These are phyloP conservation scores for Criorhina ranunculi DNA, from an alignment of 2,888 invertebrate genomes.

Conservation along the genomic window DNA sequence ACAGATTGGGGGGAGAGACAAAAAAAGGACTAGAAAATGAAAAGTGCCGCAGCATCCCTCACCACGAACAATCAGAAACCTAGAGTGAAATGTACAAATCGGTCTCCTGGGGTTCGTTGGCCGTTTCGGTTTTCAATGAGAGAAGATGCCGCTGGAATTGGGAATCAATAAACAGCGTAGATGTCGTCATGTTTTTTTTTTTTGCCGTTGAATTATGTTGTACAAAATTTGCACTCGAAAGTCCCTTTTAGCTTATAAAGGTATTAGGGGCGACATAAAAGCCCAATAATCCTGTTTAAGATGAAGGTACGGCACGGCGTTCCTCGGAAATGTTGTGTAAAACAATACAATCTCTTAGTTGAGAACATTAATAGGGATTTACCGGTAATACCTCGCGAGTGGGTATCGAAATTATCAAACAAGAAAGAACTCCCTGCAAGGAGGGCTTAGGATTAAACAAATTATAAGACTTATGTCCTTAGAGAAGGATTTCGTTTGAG, in stretches of 20 bases:
- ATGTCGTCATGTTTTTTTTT: conserved; percentile 49
- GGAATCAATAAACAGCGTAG: conserved; percentile 75
- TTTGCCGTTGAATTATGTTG: conserved; percentile 43
- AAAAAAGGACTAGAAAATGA: conserved; percentile 62
- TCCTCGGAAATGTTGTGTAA: conserved; percentile 64
- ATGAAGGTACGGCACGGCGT: conserved; percentile 37
- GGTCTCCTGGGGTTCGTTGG: conserved; percentile 75
- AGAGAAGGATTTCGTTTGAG: conserved; percentile 56
- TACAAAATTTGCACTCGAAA: conserved; percentile 59
- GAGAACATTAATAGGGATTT: conserved; percentile 73
- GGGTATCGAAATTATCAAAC: conserved; percentile 30
- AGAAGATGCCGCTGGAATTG: conserved; percentile 43
- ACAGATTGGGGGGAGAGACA: conserved; percentile 24
- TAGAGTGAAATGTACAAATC: conserved; percentile 70
- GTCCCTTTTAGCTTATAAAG: conserved; percentile 64
- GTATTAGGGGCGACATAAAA: conserved; percentile 64
- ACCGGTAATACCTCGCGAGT: conserved; percentile 61
- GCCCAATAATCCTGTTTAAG: conserved; percentile 75
- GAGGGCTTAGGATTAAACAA: conserved; percentile 50
- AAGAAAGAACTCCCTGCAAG: conserved; percentile 14
- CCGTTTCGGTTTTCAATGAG: conserved; percentile 74
- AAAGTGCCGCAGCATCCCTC: conserved; percentile 60
- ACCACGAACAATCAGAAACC: conserved; percentile 42
- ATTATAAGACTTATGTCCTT: conserved; percentile 50
- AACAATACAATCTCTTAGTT: conserved; percentile 70